Base-by-base conservation (phyloP, 2,113 vertebrate species). In the Raja brachyura region DNA sequence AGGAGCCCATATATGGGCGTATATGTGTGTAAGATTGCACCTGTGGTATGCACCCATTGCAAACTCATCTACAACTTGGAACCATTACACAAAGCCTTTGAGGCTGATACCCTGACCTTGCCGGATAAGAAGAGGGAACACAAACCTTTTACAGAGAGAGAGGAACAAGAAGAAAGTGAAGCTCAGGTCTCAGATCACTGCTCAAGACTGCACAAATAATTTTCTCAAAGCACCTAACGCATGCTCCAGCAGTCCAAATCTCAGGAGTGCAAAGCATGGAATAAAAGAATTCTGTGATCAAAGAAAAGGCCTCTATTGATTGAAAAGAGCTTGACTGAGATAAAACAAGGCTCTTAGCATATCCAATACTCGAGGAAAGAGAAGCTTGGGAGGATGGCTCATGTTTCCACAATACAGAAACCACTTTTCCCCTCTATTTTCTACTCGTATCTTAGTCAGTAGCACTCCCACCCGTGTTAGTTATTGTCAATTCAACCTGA, bases 281-380 rank as follows among this genome's bases (percentile, higher is more conserved):
- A 86, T 86, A 86, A 86, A 86, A 86, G 81, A 86, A 86, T 86
- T 59, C 81, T 25, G 9, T 22, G 81, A 86, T 86, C 81, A 86
- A 86, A 86, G 81, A 3, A 61, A 81, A 81, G 33, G 20, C 39
- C 20, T 86, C 28, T 13, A 59, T 56, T 61, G 56, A 22, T 1
- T 86, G 81, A 61, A 86, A 86, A n/a, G 56, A 61, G 25, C 56
- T 56, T 10, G 56, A 28, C 14, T 10, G 56, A 86, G 81, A 61
- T 61, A 86, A 86, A 61, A 86, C 54, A 25, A 86, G 11, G 10
- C 56, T 86, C 59, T 86, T 22, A 86, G 56, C 54, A 86, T 59
- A 61, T 61, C 56, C 25, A 86, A 56, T 86, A 61, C 56, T 28
- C 10, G 66, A 28, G 16, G 61, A 61, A 20, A 83, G n/a, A 61